phyloP scores from a whole-genome alignment of 2,888 invertebrate genomes.

The Macrosoma leucophasiata region DNA sequence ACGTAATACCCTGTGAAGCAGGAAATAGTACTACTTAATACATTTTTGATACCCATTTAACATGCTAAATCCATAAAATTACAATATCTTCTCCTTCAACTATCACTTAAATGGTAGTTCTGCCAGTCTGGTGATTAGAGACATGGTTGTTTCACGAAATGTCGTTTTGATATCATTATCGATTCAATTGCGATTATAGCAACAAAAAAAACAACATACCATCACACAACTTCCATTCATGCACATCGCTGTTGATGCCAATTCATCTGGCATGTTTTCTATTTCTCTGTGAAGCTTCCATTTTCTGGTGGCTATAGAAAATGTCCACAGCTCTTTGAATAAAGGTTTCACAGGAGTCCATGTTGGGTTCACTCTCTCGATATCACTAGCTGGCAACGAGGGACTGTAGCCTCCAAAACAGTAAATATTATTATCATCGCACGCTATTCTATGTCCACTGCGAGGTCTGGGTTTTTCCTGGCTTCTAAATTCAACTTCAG shows the following conservation, averaged over 20 bases:
- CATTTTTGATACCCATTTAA: too few species aligned
- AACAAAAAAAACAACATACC: constrained; percentile 55
- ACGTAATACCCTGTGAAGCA: too few species aligned
- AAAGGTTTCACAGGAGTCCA: constrained; percentile 78
- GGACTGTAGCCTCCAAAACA: constrained; percentile 94
- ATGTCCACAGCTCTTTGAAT: constrained; percentile 91
- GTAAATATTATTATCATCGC: constrained; percentile 80
- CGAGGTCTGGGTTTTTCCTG: constrained; percentile 78
- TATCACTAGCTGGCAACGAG: constrained; percentile 62
- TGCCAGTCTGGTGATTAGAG: too few species aligned
- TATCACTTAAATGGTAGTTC: too few species aligned
- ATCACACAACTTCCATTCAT: constrained; percentile 84
- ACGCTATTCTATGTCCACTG: constrained; percentile 94
- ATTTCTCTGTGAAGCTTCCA: constrained; percentile 83
- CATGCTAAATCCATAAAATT: too few species aligned
- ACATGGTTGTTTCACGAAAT: too few species aligned
- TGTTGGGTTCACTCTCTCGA: constrained; percentile 67
- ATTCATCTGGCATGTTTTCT: constrained; percentile 84
- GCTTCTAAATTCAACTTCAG: constrained; percentile 54
- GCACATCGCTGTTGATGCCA: constrained; percentile 91
- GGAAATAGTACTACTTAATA: too few species aligned
- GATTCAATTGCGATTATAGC: background rate
- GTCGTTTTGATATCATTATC: constrained; percentile 1
- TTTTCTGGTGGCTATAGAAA: constrained; percentile 82
- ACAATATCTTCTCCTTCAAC: too few species aligned